A percentile compares a stretch with the other conserved stretches of the same genome.
phyloP scores from a whole-genome alignment of 2,113 vertebrate genomes.

The Takifugu flavidus region DNA sequence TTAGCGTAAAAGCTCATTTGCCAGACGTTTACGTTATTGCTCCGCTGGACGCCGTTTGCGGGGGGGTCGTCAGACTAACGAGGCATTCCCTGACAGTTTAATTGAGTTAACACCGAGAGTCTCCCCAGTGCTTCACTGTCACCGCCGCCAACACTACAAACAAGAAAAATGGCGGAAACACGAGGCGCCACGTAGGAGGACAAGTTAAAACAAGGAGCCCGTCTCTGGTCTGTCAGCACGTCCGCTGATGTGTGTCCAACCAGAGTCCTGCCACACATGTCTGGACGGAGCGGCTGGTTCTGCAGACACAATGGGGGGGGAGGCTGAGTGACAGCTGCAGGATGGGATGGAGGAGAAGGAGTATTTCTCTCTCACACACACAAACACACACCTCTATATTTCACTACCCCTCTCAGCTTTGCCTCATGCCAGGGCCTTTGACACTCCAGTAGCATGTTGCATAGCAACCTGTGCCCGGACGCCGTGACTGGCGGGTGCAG shows the following conservation, averaged over 20 bases:
- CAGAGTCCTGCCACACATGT: slow-evolving; percentile 42
- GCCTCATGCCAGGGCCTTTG: slow-evolving; percentile 24
- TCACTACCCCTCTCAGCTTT: slow-evolving; percentile 39
- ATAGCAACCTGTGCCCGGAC: slow-evolving; percentile 62
- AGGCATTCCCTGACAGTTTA: slow-evolving; percentile 64
- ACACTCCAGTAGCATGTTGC: slow-evolving; percentile 57
- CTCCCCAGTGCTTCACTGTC: slow-evolving; percentile 41
- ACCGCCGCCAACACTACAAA: slow-evolving; percentile 33
- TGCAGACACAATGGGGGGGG: slow-evolving; percentile 26
- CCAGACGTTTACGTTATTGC: neutral
- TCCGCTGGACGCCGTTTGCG: neutral
- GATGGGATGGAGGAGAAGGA: no score
- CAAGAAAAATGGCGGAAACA: slow-evolving; percentile 33
- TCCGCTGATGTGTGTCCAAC: slow-evolving; percentile 4
- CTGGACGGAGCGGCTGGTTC: slow-evolving; percentile 22
- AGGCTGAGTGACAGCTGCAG: slow-evolving; percentile 13
- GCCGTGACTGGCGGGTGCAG: slow-evolving; percentile 46
- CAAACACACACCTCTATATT: slow-evolving; percentile 33
- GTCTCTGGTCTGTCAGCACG: slow-evolving; percentile 38
- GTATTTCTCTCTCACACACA: neutral
- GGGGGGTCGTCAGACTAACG: slow-evolving; percentile 49
- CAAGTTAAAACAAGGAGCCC: slow-evolving; percentile 38
- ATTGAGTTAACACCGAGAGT: slow-evolving; percentile 60
- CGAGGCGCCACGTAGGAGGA: slow-evolving; percentile 8
- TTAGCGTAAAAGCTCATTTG: no score